Conservation (phyloP, 2,888 invertebrate species). For the Monoplex corrugatus region DNA sequence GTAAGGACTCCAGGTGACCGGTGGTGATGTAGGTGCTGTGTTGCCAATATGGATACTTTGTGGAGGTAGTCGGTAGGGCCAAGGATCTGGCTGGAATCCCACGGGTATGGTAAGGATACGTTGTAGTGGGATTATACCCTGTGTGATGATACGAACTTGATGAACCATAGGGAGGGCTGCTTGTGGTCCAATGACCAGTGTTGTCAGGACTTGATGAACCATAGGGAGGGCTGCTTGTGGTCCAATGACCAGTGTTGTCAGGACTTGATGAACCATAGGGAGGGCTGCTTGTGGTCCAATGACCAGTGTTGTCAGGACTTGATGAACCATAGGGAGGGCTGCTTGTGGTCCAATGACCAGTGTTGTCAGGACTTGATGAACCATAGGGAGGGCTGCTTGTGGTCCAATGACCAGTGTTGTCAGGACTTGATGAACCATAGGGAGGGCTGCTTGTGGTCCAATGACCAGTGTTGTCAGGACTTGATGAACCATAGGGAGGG, state of each 20-base stretch:
- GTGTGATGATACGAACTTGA: neutral
- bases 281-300: neutral
- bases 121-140: neutral
- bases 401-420: neutral
- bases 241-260: neutral
- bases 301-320: neutral
- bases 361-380: no score
- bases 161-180: neutral
- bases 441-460: neutral
- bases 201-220: neutral
- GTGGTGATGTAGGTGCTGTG: no score
- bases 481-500: no score
- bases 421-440: neutral
- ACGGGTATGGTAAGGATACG: no score
- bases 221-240: neutral
- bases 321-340: neutral
- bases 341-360: neutral
- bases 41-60: no score
- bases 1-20: no score
- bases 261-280: no score
- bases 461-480: no score
- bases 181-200: neutral
- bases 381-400: neutral
- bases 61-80: no score
- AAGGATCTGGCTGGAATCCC: no score